Percentiles rank a stretch among this genome's conserved stretches.
Conservation (phyloP, 2,113 vertebrate species). For the Tetrax tetrax region DNA sequence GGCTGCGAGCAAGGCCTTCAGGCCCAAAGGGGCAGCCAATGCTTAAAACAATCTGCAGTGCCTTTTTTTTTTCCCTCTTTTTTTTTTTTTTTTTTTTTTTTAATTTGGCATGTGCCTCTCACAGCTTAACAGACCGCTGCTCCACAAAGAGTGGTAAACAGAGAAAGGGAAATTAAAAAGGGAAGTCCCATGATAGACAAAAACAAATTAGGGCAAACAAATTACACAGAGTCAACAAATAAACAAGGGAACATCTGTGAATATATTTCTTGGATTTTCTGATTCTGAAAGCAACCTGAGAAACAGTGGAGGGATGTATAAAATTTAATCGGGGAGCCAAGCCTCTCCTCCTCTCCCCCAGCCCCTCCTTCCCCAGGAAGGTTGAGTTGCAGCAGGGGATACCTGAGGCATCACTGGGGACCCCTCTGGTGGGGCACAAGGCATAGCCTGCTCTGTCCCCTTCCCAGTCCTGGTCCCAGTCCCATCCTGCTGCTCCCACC, state of each 20-base stretch:
- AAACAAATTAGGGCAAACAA: constrained; percentile 99
- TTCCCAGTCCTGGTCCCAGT: neutral
- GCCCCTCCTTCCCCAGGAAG: neutral
- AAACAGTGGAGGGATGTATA: constrained; percentile 72
- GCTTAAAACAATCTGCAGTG: constrained; percentile 97
- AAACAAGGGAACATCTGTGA: constrained; percentile 99
- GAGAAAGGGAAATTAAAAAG: constrained; percentile 99
- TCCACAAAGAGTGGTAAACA: constrained; percentile 99
- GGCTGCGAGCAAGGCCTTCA: constrained; percentile 96
- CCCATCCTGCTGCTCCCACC: neutral
- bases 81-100: constrained; percentile 76
- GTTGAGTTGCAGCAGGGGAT: neutral
- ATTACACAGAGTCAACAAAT: constrained; percentile 99
- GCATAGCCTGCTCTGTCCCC: accelerated
- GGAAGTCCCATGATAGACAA: constrained; percentile 95
- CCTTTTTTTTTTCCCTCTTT: constrained; percentile 65
- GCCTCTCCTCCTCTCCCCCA: neutral
- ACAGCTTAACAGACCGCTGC: constrained; percentile 97
- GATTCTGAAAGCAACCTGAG: constrained; percentile 81
- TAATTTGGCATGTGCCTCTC: constrained; percentile 91
- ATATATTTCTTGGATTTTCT: constrained; percentile 90
- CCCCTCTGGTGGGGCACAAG: neutral
- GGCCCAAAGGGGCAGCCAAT: constrained; percentile 93
- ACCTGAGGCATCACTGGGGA: neutral
- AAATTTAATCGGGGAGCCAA: constrained; percentile 56